phyloP scores from a whole-genome alignment of 2,113 vertebrate species.

The Ibidorhyncha struthersii region DNA sequence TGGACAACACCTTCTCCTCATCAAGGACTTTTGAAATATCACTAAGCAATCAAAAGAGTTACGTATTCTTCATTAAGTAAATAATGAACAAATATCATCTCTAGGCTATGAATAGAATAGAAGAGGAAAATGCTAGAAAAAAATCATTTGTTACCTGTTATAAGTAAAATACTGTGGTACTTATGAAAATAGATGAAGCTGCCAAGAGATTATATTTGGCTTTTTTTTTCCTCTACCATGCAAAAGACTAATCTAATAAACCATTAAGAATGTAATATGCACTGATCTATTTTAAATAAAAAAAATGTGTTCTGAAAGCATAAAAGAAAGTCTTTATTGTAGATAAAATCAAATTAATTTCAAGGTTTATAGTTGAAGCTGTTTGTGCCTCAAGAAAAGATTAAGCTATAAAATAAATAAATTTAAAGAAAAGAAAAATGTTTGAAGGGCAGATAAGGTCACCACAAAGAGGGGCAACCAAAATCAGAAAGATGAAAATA shows the following conservation, averaged over 20 bases:
- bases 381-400: conserved; percentile 23
- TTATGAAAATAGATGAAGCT: neutral
- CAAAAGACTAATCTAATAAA: conserved; percentile 6
- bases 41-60: neutral
- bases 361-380: neutral
- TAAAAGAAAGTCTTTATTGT: neutral
- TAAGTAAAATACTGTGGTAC: neutral
- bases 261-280: neutral
- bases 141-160: neutral
- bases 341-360: conserved; percentile 42
- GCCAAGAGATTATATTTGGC: neutral
- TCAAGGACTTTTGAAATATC: neutral
- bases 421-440: neutral
- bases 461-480: neutral
- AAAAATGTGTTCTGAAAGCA: neutral
- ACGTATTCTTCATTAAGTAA: neutral
- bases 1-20: neutral
- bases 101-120: neutral
- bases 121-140: neutral
- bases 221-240: neutral
- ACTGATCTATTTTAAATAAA: conserved; percentile 31
- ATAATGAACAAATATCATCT: neutral
- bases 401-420: conserved; percentile 4
- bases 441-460: neutral
- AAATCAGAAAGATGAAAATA: conserved; percentile 8